Conservation (phyloP, 1,140 invertebrate species). For the Mactra quadrangularis region DNA sequence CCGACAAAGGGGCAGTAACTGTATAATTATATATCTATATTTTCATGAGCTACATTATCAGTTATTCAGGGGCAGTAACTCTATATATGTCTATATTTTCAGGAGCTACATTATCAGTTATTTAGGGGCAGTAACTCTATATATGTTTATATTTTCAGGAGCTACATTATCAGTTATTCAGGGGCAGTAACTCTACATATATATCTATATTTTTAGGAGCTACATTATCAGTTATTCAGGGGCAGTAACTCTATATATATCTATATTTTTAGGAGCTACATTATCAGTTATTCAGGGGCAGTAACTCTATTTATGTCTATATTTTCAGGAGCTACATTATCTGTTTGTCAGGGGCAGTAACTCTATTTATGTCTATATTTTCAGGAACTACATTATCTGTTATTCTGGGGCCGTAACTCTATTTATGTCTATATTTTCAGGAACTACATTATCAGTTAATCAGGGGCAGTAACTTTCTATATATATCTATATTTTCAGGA, state of each 20-base stretch:
- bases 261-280: no score
- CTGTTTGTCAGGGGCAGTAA: no score
- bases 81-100: constrained; percentile 56
- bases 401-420: no score
- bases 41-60: constrained; percentile 93
- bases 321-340: constrained; percentile 92
- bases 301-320: neutral
- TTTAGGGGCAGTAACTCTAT: no score
- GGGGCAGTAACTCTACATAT: neutral
- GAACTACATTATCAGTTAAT: constrained; percentile 97
- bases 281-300: no score
- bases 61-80: no score
- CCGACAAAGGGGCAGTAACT: no score
- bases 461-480: no score
- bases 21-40: neutral
- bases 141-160: constrained; percentile 84
- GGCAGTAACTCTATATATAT: neutral
- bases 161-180: constrained; percentile 97
- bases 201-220: neutral
- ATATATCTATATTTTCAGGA: neutral
- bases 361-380: constrained; percentile 45
- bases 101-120: constrained; percentile 97
- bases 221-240: no score
- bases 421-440: constrained; percentile 82
- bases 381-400: constrained; percentile 96